A percentile compares a stretch with the other conserved stretches of the same genome.
Evolutionary conservation across 2,113 vertebrate species (phyloP).

Genomic region (Vombatus ursinus): DNA sequence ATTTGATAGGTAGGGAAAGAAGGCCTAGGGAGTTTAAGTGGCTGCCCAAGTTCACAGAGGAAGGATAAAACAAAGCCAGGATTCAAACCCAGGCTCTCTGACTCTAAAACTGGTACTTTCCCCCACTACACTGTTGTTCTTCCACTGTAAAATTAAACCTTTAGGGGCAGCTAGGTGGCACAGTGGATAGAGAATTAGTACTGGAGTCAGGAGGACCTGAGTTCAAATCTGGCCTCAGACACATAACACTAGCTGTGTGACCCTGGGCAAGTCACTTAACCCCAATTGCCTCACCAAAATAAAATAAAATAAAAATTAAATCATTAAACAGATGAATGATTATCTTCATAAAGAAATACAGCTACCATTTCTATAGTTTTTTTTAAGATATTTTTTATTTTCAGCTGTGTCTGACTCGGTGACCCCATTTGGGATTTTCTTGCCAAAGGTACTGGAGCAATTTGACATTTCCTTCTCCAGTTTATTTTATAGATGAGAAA

Average conservation of each 20-base stretch:
- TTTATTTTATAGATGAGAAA: neutral
- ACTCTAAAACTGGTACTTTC: neutral
- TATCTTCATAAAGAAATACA: constrained; percentile 10
- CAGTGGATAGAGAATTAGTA: too few species aligned
- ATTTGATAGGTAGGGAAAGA: neutral
- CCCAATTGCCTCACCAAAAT: too few species aligned
- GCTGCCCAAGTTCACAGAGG: neutral
- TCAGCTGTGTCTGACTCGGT: neutral
- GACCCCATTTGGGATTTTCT: neutral
- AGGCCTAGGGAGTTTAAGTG: neutral
- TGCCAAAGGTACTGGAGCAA: neutral
- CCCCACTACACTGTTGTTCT: neutral
- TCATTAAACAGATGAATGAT: constrained; percentile 60
- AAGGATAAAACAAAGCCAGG: neutral
- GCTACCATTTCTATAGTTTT: neutral
- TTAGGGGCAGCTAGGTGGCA: too few species aligned
- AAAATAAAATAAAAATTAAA: neutral
- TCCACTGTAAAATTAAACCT: too few species aligned
- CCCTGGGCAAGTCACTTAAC: too few species aligned
- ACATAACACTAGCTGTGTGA: too few species aligned
- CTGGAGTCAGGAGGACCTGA: too few species aligned
- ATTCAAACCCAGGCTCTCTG: neutral
- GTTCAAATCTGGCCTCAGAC: too few species aligned
- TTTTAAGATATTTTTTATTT: neutral
- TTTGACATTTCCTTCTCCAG: neutral